A percentile compares a stretch with the other conserved stretches of the same genome.
phyloP scores from a whole-genome alignment of 1,140 invertebrate genomes.

The Trissolcus basalis region DNA sequence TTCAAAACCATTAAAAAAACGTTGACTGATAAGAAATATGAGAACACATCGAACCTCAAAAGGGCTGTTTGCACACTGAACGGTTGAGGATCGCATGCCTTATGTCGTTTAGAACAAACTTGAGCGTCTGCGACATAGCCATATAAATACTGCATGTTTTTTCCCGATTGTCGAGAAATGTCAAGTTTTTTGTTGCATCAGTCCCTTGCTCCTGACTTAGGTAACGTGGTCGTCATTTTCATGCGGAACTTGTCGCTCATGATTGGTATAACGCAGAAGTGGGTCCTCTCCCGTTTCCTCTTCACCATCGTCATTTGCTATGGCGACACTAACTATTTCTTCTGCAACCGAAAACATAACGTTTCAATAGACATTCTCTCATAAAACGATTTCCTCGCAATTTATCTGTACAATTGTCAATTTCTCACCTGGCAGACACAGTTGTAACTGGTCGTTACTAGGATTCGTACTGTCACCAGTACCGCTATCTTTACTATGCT shows the following conservation, averaged over 20 bases:
- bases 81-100: conserved; percentile 28
- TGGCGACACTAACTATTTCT: conserved; percentile 63
- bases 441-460: conserved; percentile 77
- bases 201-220: conserved; percentile 46
- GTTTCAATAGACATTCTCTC: neutral
- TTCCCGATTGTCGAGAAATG: conserved; percentile 31
- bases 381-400: neutral
- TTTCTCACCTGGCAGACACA: conserved; percentile 69
- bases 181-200: conserved; percentile 42
- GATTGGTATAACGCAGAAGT: conserved; percentile 71
- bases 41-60: conserved; percentile 5
- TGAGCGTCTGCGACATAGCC: conserved; percentile 50
- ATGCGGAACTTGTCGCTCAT: conserved; percentile 66
- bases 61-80: conserved; percentile 29
- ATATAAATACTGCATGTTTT: conserved; percentile 48
- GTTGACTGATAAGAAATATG: conserved; percentile 1
- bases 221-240: conserved; percentile 54
- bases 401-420: neutral
- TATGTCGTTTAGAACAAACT: conserved; percentile 31
- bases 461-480: conserved; percentile 79
- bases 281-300: conserved; percentile 66
- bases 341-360: conserved; percentile 56
- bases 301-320: conserved; percentile 67
- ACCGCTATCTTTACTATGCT: conserved; percentile 79
- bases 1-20: neutral